phyloP scores from a whole-genome alignment of 2,888 invertebrate species.

The Ochropleura plecta region DNA sequence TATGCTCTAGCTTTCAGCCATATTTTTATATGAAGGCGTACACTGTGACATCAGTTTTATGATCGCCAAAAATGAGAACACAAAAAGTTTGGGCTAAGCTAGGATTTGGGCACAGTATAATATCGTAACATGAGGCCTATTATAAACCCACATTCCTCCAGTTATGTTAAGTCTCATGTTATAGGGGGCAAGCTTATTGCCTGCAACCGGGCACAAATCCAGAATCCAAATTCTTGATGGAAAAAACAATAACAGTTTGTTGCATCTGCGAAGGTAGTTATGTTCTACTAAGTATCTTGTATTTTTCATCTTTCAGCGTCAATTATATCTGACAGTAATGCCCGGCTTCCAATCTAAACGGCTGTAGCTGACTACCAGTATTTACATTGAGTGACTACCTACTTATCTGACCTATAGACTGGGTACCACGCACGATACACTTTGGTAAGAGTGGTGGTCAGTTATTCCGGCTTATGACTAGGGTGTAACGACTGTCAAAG shows the following conservation, averaged over 20 bases:
- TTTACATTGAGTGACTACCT: neutral
- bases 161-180: no score
- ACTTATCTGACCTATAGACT: neutral
- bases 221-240: no score
- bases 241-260: no score
- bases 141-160: no score
- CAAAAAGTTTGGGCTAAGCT: conserved; percentile 18
- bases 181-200: no score
- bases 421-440: neutral
- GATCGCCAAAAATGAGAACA: conserved; percentile 34
- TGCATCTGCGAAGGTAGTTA: no score
- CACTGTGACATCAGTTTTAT: conserved; percentile 48
- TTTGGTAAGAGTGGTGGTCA: neutral
- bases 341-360: no score
- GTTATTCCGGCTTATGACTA: neutral
- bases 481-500: neutral
- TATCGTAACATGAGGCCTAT: neutral
- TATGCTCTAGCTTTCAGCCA: conserved; percentile 22
- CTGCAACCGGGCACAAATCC: no score
- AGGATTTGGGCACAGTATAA: conserved; percentile 26
- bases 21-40: conserved; percentile 47
- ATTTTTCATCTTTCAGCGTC: neutral
- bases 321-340: neutral
- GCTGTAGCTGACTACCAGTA: neutral
- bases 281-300: neutral